Evolutionary conservation across 2,888 invertebrate species (phyloP).

Genomic region (Drosophila mulleri): DNA sequence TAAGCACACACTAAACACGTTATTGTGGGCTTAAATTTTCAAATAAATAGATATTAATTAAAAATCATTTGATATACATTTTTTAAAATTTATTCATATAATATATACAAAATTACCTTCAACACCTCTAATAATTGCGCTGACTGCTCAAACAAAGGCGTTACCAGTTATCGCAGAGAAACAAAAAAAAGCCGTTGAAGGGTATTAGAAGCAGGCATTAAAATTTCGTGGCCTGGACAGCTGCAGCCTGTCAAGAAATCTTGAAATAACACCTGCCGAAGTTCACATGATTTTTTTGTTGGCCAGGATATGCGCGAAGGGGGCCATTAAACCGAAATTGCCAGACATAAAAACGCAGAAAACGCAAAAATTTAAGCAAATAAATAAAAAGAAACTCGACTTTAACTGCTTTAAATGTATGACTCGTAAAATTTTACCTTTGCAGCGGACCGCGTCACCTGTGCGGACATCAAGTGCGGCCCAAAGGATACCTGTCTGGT

Average conservation of each 20-base stretch:
- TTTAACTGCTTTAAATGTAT: constrained; percentile 48
- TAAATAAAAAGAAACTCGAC: constrained; percentile 16
- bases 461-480: constrained; percentile 89
- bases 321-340: constrained; percentile 67
- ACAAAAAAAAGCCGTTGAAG: background rate
- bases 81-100: too few species aligned
- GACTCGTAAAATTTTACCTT: constrained; percentile 73
- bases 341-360: constrained; percentile 51
- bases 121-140: background rate
- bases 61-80: background rate
- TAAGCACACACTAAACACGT: background rate
- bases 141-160: background rate
- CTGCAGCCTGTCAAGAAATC: constrained; percentile 35
- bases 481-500: constrained; percentile 89
- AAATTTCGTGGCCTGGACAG: constrained; percentile 12
- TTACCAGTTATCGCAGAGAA: background rate
- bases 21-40: background rate
- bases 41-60: background rate
- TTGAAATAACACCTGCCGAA: constrained; percentile 64
- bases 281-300: constrained; percentile 52
- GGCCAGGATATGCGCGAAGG: constrained; percentile 43
- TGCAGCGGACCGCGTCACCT: constrained; percentile 88
- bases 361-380: constrained; percentile 17
- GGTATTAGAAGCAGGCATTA: constrained; percentile 12
- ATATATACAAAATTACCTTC: too few species aligned